Percentiles rank a stretch among this genome's conserved stretches.
Evolutionary conservation across 2,888 invertebrate species (phyloP).

Genomic region (Nomada hirtipes): DNA sequence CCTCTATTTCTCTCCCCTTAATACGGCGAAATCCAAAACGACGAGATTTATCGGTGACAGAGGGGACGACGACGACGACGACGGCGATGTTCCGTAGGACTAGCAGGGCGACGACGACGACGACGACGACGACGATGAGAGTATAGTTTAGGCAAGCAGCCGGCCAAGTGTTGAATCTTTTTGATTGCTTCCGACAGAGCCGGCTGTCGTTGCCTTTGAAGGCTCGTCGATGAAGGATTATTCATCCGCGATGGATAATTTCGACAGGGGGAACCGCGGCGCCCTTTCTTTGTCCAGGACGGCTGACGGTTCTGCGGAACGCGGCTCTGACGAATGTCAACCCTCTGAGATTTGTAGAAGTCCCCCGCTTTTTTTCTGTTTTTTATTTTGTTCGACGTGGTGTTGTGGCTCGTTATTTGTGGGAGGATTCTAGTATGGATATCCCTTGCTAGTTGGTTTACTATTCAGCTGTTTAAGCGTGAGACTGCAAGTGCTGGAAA

Average conservation of each 20-base stretch:
- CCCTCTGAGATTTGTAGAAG: slow-evolving; percentile 26
- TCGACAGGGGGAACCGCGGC: slow-evolving; percentile 20
- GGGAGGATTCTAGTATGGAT: background rate
- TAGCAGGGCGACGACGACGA: background rate
- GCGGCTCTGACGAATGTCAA: slow-evolving; percentile 31
- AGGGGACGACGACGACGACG: slow-evolving; percentile 29
- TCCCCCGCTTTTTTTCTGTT: background rate
- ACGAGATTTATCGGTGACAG: slow-evolving; percentile 62
- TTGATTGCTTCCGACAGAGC: slow-evolving; percentile 64
- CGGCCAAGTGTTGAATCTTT: slow-evolving; percentile 62
- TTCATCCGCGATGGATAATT: slow-evolving; percentile 61
- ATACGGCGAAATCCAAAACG: slow-evolving; percentile 76
- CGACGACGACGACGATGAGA: background rate
- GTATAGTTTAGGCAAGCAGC: background rate
- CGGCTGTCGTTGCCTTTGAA: slow-evolving; percentile 59
- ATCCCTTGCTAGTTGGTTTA: background rate
- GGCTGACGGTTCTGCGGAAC: slow-evolving; percentile 42
- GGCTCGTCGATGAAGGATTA: slow-evolving; percentile 56
- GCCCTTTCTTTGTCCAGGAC: slow-evolving; percentile 52
- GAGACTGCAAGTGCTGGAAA: too few relatives aligned
- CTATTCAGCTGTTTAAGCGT: too few relatives aligned
- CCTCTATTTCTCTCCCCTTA: slow-evolving; percentile 33
- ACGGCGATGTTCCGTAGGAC: background rate
- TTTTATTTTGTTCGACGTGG: too few relatives aligned
- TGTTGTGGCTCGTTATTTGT: too few relatives aligned